Evolutionary conservation across 2,888 invertebrate species (phyloP), one percentile per base, ranked within the genome.

Genomic region (Megalurothrips usitatus): DNA sequence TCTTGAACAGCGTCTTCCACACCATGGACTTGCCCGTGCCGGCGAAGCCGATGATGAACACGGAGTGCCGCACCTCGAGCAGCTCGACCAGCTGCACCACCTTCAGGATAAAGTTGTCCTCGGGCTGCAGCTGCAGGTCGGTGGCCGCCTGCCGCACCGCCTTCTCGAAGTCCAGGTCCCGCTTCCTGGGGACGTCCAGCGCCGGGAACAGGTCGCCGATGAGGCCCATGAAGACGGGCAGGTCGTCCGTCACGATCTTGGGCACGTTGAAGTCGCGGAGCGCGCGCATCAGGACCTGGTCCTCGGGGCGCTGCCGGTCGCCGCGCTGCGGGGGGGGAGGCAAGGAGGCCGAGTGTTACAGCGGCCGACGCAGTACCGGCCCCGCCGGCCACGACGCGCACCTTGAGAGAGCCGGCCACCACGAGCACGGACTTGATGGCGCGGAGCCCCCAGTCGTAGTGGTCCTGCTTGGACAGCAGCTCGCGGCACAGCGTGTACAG

Each of bases 341-440:
- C 34, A 81, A 78, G 78, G 58, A n/a, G 34, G 34, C 34, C 34
- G 34, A 4, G 49, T 43, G 0, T 81, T 28, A 63, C 49, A 63
- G 19, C 79, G 12, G 58, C 19, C 19, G 75, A 79, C 34, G 58
- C 58, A 6, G 0, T 6, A 58, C 58, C 58, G 14, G 58, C 19
- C 58, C 14, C 58, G 58, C 58, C 6, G 26, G 58, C 19, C n/a
- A 0, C 11, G 26, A 10, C 8, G 23, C 87, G 85, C 87, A 91
- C 94, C 90, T 96, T 96, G 81, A 97, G 88, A 58, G 96, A 92
- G 78, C 97, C 97, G 83, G 97, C 97, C 14, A 98, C 97, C 1
- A 98, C 97, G 80, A 98, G 89, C 79, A 98, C 97, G 81, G 97
- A 97, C 87, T 98, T 98, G 84, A 98, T 97, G 81, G 98, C 98